A percentile compares a stretch with the other conserved stretches of the same genome.
These are phyloP conservation scores for Lathamus discolor DNA, from an alignment of 2,113 vertebrate genomes.

Conservation along the genomic window DNA sequence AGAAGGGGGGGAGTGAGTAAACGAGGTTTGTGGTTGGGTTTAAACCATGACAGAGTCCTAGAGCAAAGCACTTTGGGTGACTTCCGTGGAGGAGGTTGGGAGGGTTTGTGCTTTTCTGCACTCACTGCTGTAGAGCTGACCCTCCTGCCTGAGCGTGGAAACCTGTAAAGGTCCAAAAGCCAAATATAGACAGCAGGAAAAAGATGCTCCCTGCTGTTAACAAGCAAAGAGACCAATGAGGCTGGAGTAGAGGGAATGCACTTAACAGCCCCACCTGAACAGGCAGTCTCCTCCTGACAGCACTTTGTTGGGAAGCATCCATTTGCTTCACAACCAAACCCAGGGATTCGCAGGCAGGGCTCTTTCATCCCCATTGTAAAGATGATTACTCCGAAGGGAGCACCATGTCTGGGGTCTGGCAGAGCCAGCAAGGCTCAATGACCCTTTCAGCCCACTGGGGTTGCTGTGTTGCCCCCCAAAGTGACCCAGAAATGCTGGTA, in stretches of 20 bases:
- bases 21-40: no score
- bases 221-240: neutral
- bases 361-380: neutral
- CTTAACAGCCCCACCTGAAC: neutral
- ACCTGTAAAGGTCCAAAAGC: neutral
- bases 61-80: neutral
- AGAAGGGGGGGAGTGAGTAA: no score
- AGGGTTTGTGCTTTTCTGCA: neutral
- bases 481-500: neutral
- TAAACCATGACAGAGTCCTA: no score
- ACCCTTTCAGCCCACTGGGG: neutral
- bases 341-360: neutral
- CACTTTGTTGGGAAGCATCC: neutral
- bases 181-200: neutral
- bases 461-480: neutral
- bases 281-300: neutral
- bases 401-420: neutral
- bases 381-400: neutral
- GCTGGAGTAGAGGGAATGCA: neutral
- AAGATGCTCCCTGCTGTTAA: neutral
- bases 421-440: neutral
- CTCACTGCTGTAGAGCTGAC: neutral
- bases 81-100: neutral
- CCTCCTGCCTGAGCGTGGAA: neutral
- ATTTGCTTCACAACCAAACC: neutral